Percentiles rank a stretch among this genome's conserved stretches.
Conservation (phyloP, 2,888 invertebrate genomes). For the Apotomis betuletana region DNA sequence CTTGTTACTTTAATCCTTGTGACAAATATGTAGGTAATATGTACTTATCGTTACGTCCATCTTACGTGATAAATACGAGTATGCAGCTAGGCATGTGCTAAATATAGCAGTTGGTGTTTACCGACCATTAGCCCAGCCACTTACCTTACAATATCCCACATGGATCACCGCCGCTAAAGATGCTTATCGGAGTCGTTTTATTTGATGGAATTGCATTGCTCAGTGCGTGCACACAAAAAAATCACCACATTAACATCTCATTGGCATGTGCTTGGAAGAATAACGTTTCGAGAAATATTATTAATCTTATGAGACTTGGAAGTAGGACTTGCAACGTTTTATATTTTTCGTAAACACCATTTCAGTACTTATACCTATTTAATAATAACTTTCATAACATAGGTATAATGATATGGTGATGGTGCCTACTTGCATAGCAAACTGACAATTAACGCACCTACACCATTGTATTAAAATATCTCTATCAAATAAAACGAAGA, state of each 20-base stretch:
- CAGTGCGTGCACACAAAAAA: constrained; percentile 3
- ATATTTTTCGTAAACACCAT: too few relatives aligned
- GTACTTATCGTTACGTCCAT: too few relatives aligned
- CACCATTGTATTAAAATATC: neutral
- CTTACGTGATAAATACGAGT: neutral
- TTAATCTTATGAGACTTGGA: too few relatives aligned
- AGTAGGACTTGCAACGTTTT: too few relatives aligned
- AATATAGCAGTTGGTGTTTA: constrained; percentile 32
- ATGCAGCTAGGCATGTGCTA: constrained; percentile 2
- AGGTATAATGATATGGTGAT: too few relatives aligned
- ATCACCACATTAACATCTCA: neutral
- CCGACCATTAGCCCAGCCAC: constrained; percentile 25
- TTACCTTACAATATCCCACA: constrained; percentile 35
- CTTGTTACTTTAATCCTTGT: too few relatives aligned
- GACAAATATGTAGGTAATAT: too few relatives aligned
- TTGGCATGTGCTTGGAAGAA: neutral
- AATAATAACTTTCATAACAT: too few relatives aligned
- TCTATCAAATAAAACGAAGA: neutral
- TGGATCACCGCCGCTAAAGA: constrained; percentile 31
- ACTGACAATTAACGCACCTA: neutral
- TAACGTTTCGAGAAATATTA: neutral
- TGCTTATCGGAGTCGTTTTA: constrained; percentile 34
- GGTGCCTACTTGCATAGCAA: neutral
- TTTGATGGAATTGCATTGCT: constrained; percentile 37
- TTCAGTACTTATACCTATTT: too few relatives aligned